Conservation (phyloP, 2,113 vertebrate genomes). For the Podarcis raffonei region DNA sequence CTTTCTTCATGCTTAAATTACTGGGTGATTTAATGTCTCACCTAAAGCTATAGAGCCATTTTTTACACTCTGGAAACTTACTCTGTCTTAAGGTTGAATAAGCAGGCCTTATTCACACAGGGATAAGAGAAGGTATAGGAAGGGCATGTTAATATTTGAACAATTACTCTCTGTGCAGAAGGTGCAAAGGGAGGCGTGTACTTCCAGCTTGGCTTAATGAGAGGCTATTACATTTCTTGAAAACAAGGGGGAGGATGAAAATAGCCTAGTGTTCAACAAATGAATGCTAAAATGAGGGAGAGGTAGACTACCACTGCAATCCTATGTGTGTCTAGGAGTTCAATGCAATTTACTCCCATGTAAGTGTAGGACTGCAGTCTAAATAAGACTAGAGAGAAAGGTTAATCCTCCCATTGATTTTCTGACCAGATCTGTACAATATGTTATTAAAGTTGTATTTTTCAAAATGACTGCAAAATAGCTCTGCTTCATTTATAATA, state of each 20-base stretch:
- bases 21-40: constrained; percentile 11
- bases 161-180: neutral
- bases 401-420: neutral
- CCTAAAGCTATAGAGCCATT: constrained; percentile 2
- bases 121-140: constrained; percentile 1
- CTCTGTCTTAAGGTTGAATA: neutral
- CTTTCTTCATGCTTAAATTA: constrained; percentile 21
- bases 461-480: neutral
- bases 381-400: neutral
- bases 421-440: neutral
- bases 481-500: neutral
- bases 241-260: neutral
- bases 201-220: neutral
- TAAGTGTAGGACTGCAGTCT: neutral
- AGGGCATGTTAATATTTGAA: constrained; percentile 3
- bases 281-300: neutral
- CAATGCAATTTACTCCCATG: too few relatives aligned
- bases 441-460: neutral
- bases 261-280: neutral
- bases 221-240: neutral
- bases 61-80: constrained; percentile 16
- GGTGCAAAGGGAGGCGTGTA: neutral
- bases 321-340: too few relatives aligned
- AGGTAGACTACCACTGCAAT: neutral
- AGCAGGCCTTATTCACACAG: neutral